Evolutionary conservation across 2,888 invertebrate species (phyloP), one percentile per base, ranked within the genome.

Genomic region (Monochamus alternatus): DNA sequence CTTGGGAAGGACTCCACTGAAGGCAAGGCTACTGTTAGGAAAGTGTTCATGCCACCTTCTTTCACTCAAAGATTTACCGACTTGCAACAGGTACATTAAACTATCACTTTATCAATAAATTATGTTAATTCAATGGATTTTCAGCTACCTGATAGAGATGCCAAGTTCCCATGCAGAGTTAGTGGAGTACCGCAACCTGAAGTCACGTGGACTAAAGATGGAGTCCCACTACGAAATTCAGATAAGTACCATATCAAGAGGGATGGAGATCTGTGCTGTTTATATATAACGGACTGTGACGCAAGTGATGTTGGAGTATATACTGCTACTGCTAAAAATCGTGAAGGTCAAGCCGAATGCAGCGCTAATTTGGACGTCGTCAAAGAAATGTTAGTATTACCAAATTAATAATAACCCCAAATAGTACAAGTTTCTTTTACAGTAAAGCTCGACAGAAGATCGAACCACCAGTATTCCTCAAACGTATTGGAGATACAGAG

Each of bases 401-500:
- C 5, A 9, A 22, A 8, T 4, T 52, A 7, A 10, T 58, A 63
- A 32, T 12, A 51, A 38, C 52, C 9, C n/a, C 14, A 43, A 30
- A 60, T 43, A 38, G 43, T 38, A 67, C 3, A 43, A 22, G 22
- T 22, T 32, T 9, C 12, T 65, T 30, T 38, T 44, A 4, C 85
- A 96, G 96, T 68, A 94, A 93, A 81, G 92, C 93, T 83, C 92
- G 91, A 81, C 93, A 94, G 83, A 94, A 93, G 84, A 92, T 94
- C 58, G 97, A 97, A 87, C 93, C 96, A 0, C 97, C 97, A 4
- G 92, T 94, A 64, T 97, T 97, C 92, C 90, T 97, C 84, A 97
- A 97, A 90, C 94, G 93, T 86, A 95, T 97, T 84, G 96, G 96
- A 0, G 97, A 97, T 87, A 94, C 94, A 58, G 97, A 97, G 88